Base-by-base conservation (phyloP, 1,140 invertebrate genomes). In the Musca vetustissima region DNA sequence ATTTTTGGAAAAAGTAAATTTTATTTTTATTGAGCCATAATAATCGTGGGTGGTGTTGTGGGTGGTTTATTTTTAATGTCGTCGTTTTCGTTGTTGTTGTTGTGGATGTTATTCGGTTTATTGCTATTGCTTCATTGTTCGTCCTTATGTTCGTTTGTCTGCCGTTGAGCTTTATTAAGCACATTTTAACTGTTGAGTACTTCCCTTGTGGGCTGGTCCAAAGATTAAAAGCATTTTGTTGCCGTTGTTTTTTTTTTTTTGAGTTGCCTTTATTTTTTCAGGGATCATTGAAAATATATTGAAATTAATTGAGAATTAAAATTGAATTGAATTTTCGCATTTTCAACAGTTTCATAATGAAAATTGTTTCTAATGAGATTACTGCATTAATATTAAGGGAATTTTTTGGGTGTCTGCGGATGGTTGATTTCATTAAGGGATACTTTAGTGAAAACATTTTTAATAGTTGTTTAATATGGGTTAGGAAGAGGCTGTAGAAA, bases 201-300 rank as follows among this genome's bases (percentile, higher is more conserved):
- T 66, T 61, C 64, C 68, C 52, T 65, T 48, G 55, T 69, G 68
- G 68, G 68, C 50, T 57, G 61, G 68, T 24, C 64, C 22, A 66
- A 22, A 64, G 50, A 53, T 69, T 69, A 69, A 69, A 43, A 28
- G 32, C 64, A 65, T 65, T 43, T 69, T 69, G 64, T 69, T 69
- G 68, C 68, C 11, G 28, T 9, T 32, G 9, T 32, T 3, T 32
- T 32, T 32, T 69, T 53, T 43, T 9, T 50, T n/a, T 49, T 53
- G 55, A 22, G 68, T 43, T 61, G 36, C 36, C 36, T 61, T 32
- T 17, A 25, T 17, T 32, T 36, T 4, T 19, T 15, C 57, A 66
- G 66, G 61, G 32, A 66, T 65, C 61, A 66, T 69, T 69, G 68
- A 69, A 36, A 49, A 69, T 61, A 25, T 65, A 69, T 69, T 69